Conservation (phyloP, 2,888 invertebrate species). For the Baccha elongata region DNA sequence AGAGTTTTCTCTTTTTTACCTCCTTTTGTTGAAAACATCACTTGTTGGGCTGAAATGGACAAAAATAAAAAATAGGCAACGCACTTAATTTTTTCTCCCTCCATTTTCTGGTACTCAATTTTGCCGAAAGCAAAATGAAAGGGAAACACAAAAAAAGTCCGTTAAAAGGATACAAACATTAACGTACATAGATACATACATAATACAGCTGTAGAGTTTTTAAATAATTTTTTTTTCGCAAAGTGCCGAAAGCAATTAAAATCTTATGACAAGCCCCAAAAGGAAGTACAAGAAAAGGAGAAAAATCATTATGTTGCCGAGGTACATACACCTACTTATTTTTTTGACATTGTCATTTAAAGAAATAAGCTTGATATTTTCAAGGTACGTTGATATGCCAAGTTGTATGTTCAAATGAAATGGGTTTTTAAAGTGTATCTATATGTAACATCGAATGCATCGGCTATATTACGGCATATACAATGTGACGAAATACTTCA, state of each 20-base stretch:
- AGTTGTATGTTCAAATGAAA: too few species aligned
- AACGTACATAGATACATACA: constrained; percentile 5
- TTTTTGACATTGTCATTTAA: constrained; percentile 50
- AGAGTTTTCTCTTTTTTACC: constrained; percentile 50
- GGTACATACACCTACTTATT: constrained; percentile 61
- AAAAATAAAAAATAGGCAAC: constrained; percentile 62
- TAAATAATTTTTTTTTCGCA: constrained; percentile 59
- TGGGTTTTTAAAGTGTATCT: too few species aligned
- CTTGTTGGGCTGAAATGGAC: constrained; percentile 61
- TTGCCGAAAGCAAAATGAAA: constrained; percentile 64
- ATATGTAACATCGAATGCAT: too few species aligned
- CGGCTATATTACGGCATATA: too few species aligned
- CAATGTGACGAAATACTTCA: too few species aligned
- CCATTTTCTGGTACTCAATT: constrained; percentile 39
- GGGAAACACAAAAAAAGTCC: constrained; percentile 62
- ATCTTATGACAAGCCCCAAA: constrained; percentile 67
- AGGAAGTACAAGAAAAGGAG: constrained; percentile 45
- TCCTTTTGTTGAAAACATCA: constrained; percentile 60
- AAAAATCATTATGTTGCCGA: constrained; percentile 43
- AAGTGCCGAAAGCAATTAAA: constrained; percentile 74
- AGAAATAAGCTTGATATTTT: constrained; percentile 14
- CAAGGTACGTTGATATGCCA: too few species aligned
- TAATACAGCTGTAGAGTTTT: constrained; percentile 60
- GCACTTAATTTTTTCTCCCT: constrained; percentile 59
- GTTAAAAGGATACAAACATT: constrained; percentile 73